A percentile compares a stretch with the other conserved stretches of the same genome.
phyloP scores from a whole-genome alignment of 1,140 invertebrate genomes.

The Aphidius ervi region DNA sequence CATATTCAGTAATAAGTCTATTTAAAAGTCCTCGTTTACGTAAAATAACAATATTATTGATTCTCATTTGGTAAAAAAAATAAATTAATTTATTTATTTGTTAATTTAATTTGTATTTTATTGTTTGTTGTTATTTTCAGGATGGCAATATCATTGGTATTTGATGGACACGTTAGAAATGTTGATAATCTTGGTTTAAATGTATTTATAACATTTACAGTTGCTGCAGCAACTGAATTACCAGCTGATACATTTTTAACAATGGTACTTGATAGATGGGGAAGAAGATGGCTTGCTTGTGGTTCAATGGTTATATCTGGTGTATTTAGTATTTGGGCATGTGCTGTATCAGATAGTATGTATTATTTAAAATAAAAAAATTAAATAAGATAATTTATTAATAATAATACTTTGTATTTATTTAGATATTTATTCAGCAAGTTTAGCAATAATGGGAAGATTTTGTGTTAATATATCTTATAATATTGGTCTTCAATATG shows the following conservation, averaged over 20 bases:
- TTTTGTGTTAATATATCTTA: constrained; percentile 84
- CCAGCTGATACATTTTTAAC: constrained; percentile 81
- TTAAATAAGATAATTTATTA: not conserved
- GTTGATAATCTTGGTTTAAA: constrained; percentile 75
- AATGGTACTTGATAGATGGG: constrained; percentile 74
- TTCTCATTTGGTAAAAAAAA: constrained; percentile 65
- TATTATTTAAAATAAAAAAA: constrained; percentile 8
- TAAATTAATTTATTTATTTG: not conserved
- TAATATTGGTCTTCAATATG: constrained; percentile 85
- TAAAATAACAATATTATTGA: constrained; percentile 68
- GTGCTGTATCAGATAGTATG: constrained; percentile 64
- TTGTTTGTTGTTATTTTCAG: constrained; percentile 36
- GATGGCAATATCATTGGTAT: constrained; percentile 81
- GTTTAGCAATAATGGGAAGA: constrained; percentile 71
- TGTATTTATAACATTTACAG: constrained; percentile 78
- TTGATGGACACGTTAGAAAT: constrained; percentile 82
- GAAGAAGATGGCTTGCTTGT: constrained; percentile 78
- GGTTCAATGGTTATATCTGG: constrained; percentile 75
- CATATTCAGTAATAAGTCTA: constrained; percentile 73
- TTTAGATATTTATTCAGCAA: constrained; percentile 63
- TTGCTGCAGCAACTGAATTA: constrained; percentile 76
- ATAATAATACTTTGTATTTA: constrained; percentile 21
- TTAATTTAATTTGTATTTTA: not conserved
- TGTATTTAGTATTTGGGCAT: constrained; percentile 73
- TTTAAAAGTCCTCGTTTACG: constrained; percentile 70